A percentile compares a stretch with the other conserved stretches of the same genome.
Evolutionary conservation across 2,113 vertebrate genomes (phyloP).

Genomic region (Fulica atra): DNA sequence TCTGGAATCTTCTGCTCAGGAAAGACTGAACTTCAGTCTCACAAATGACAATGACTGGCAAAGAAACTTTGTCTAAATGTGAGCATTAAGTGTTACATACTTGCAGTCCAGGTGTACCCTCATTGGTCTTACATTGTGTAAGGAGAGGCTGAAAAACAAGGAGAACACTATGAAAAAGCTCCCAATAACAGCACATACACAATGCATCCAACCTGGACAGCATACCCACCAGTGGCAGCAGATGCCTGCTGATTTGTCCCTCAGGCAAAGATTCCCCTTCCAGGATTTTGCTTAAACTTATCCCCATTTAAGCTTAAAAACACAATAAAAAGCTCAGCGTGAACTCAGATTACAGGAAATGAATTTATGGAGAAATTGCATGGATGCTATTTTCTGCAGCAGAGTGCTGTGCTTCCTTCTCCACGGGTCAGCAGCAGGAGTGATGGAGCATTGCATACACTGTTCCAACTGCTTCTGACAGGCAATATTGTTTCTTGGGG

Average conservation of each 20-base stretch:
- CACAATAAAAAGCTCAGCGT: not conserved
- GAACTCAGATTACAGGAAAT: not conserved
- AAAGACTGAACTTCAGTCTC: not conserved
- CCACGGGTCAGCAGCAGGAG: not conserved
- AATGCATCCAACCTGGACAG: not conserved
- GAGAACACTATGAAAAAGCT: not conserved
- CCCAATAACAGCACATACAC: not conserved
- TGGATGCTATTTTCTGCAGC: not conserved
- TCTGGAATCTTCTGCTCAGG: slow-evolving; percentile 3
- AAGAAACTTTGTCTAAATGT: not conserved
- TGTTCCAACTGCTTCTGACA: not conserved
- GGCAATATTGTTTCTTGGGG: not conserved
- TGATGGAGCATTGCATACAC: accelerated
- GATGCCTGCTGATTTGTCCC: not conserved
- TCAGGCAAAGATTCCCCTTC: not conserved
- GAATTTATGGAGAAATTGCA: not conserved
- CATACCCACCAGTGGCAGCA: accelerated
- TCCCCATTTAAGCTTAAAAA: not conserved
- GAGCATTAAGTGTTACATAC: not conserved
- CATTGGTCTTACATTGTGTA: not conserved
- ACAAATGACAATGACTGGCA: slow-evolving; percentile 1
- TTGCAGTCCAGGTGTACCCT: not conserved
- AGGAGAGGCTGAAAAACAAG: not conserved
- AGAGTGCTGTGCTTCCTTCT: not conserved
- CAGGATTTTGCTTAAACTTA: not conserved